phyloP scores from a whole-genome alignment of 35 echinoderm and acorn worm genomes.

The Apostichopus japonicus region DNA sequence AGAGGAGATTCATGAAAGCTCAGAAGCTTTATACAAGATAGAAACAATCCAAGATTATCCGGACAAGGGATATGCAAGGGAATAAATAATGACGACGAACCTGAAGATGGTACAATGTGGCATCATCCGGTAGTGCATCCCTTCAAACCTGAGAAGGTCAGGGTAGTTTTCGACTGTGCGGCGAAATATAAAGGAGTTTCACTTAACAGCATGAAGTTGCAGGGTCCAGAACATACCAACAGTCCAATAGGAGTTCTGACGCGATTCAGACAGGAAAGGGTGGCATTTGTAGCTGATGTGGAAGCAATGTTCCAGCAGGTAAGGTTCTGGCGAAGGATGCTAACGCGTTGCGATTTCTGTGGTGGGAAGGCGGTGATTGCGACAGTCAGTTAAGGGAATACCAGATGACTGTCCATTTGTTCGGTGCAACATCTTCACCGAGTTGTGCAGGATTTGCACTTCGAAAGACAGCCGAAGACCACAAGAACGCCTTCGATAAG shows the following conservation, averaged over 20 bases:
- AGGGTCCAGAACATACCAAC: constrained; percentile 61
- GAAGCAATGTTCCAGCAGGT: constrained; percentile 69
- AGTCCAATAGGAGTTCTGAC: constrained; percentile 46
- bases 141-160: constrained; percentile 54
- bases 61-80: constrained; percentile 60
- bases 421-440: constrained; percentile 8
- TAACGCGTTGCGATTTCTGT: constrained; percentile 44
- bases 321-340: constrained; percentile 18
- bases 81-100: background rate
- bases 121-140: constrained; percentile 56
- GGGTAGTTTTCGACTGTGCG: too few species aligned
- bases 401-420: constrained; percentile 19
- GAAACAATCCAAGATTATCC: constrained; percentile 33
- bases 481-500: constrained; percentile 1
- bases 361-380: constrained; percentile 60
- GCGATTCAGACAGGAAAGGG: constrained; percentile 42
- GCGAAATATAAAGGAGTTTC: constrained; percentile 39
- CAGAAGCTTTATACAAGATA: constrained; percentile 14
- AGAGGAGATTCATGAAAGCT: constrained; percentile 32
- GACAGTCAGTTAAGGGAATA: constrained; percentile 10
- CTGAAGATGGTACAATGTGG: background rate
- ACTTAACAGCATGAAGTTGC: constrained; percentile 54
- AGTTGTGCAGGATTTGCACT: constrained; percentile 62
- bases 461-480: constrained; percentile 56
- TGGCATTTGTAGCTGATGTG: constrained; percentile 36